These are phyloP conservation scores for Phaethon lepturus DNA, from an alignment of 2,113 vertebrate species.

Conservation along the genomic window DNA sequence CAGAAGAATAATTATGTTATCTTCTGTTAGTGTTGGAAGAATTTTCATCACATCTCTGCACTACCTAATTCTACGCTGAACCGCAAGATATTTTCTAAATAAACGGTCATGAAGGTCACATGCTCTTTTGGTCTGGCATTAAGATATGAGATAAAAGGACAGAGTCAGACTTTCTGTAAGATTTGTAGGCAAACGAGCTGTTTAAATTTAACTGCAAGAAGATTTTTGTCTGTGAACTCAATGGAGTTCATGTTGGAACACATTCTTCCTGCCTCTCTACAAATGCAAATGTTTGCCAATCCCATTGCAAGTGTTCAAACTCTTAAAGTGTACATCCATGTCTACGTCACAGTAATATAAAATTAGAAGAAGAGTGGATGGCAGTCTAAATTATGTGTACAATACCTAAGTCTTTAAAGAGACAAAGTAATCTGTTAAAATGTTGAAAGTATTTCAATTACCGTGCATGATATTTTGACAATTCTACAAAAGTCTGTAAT, in stretches of 20 bases:
- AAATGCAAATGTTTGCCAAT: not conserved
- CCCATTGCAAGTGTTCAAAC: not conserved
- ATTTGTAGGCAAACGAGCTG: not conserved
- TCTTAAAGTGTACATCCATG: not conserved
- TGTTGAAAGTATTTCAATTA: not conserved
- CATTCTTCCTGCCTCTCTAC: not conserved
- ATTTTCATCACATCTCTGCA: not conserved
- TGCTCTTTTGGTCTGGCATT: not conserved
- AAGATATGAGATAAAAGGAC: not conserved
- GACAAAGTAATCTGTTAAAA: not conserved
- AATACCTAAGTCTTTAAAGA: not conserved
- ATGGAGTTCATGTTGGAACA: not conserved
- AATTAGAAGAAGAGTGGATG: not conserved
- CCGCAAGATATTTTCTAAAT: not conserved
- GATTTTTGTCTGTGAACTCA: not conserved
- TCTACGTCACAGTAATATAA: not conserved
- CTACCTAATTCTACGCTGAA: not conserved
- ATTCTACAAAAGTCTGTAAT: not conserved
- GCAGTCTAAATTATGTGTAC: not conserved
- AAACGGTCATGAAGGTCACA: not conserved
- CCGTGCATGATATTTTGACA: not conserved
- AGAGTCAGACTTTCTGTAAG: not conserved
- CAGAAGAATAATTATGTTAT: slow-evolving; percentile 38
- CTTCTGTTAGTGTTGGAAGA: slow-evolving; percentile 48
- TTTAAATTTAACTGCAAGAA: not conserved